Conservation (phyloP, 1,140 invertebrate species). For the Scaptomyza hsui region DNA sequence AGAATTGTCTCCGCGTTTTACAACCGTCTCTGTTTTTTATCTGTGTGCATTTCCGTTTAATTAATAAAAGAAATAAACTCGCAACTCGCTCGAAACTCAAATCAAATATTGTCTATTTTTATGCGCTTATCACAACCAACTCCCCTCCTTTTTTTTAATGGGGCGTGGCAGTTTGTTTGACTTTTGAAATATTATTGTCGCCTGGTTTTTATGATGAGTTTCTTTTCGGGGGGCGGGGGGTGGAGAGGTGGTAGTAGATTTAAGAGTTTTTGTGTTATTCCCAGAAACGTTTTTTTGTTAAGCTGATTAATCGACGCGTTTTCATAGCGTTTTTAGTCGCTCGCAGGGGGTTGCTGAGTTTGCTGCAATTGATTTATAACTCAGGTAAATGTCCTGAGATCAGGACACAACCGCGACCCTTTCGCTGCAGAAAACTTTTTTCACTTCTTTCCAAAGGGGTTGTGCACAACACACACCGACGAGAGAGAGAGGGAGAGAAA, state of each 20-base stretch:
- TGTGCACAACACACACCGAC: conserved; percentile 56
- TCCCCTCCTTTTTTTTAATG: not conserved
- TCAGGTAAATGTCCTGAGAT: conserved; percentile 80
- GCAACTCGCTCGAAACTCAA: conserved; percentile 39
- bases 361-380: conserved; percentile 73
- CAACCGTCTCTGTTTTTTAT: conserved; percentile 40
- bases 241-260: not conserved
- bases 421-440: conserved; percentile 33
- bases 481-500: not conserved
- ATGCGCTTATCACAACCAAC: conserved; percentile 40
- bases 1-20: conserved; percentile 39
- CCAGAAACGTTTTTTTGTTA: conserved; percentile 6
- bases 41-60: conserved; percentile 68
- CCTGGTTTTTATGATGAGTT: not conserved
- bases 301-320: conserved; percentile 34
- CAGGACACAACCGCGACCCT: conserved; percentile 69
- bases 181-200: conserved; percentile 18
- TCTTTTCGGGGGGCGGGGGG: too few species aligned
- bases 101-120: conserved; percentile 70
- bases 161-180: conserved; percentile 54
- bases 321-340: conserved; percentile 26
- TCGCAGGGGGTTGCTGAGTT: conserved; percentile 5
- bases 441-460: conserved; percentile 59
- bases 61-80: conserved; percentile 67
- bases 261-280: not conserved